Conservation (phyloP, 2,888 invertebrate species). For the Tetropium fuscum region DNA sequence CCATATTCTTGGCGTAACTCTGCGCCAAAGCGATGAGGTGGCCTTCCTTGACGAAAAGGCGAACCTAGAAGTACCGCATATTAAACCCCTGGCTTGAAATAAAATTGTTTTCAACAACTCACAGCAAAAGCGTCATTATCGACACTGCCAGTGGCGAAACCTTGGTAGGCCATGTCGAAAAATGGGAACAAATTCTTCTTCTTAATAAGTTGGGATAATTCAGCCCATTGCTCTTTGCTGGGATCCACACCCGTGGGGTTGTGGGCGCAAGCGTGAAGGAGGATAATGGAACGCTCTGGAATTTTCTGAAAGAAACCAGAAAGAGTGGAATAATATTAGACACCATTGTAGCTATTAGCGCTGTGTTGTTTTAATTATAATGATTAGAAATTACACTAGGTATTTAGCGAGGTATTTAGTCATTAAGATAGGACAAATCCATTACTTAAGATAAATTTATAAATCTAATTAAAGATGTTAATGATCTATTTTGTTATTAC, state of each 20-base stretch:
- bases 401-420: no score
- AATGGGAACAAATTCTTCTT: constrained; percentile 86
- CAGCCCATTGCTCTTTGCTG: constrained; percentile 87
- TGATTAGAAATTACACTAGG: no score
- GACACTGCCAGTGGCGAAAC: constrained; percentile 91
- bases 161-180: constrained; percentile 99
- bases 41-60: constrained; percentile 89
- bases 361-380: no score
- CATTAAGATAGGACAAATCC: no score
- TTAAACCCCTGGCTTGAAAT: background rate
- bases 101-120: constrained; percentile 37
- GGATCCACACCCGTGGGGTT: constrained; percentile 98
- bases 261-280: constrained; percentile 98
- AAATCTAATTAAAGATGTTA: no score
- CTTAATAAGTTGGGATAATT: constrained; percentile 86
- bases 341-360: no score
- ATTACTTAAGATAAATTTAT: no score
- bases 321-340: no score
- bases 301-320: constrained; percentile 78
- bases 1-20: constrained; percentile 99
- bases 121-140: constrained; percentile 88
- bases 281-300: constrained; percentile 88
- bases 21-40: constrained; percentile 90
- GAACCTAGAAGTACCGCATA: constrained; percentile 64
- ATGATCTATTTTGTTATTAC: no score